A percentile compares a stretch with the other conserved stretches of the same genome.
These are phyloP conservation scores for Andricus grossulariae DNA, from an alignment of 1,140 invertebrate genomes.

Conservation along the genomic window DNA sequence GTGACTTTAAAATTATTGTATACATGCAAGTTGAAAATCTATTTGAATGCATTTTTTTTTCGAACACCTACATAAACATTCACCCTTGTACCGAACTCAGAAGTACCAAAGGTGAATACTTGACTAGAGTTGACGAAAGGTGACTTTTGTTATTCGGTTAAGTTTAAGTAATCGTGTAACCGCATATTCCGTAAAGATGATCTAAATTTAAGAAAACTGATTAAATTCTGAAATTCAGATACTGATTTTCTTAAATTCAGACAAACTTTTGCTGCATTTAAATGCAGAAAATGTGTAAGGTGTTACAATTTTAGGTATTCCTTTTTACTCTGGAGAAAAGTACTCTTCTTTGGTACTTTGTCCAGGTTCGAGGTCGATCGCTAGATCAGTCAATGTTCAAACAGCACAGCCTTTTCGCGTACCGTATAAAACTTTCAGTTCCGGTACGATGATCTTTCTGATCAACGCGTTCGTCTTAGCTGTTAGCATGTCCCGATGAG, in stretches of 20 bases:
- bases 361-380: constrained; percentile 27
- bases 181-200: background rate
- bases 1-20: background rate
- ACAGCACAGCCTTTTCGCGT: constrained; percentile 87
- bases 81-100: constrained; percentile 7
- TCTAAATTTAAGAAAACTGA: background rate
- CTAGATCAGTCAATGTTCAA: constrained; percentile 70
- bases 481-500: constrained; percentile 84
- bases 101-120: constrained; percentile 27
- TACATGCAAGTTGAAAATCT: constrained; percentile 6
- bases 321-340: background rate
- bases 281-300: no score
- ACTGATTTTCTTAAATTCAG: background rate
- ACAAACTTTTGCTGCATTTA: no score
- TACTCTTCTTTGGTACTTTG: constrained; percentile 31
- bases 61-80: constrained; percentile 2
- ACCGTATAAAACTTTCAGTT: constrained; percentile 89
- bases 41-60: background rate
- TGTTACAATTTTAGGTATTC: background rate
- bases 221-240: background rate
- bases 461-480: constrained; percentile 88
- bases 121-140: background rate
- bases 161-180: background rate
- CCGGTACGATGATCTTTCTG: constrained; percentile 87
- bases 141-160: background rate